Percentiles rank a stretch among this genome's conserved stretches.
Conservation (phyloP, 2,113 vertebrate species). For the Brienomyrus longianalis region DNA sequence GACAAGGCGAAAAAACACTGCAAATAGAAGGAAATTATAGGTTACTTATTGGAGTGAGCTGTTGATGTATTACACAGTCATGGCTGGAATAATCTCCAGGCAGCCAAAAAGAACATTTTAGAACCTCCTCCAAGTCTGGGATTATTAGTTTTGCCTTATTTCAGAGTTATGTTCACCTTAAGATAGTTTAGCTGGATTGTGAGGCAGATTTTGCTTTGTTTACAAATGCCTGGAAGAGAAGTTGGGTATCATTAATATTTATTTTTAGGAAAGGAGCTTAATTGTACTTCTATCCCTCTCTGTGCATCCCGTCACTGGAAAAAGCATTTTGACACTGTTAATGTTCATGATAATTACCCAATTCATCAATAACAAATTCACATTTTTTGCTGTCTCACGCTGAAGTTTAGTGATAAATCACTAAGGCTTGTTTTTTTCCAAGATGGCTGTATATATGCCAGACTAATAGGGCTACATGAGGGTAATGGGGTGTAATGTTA, state of each 20-base stretch:
- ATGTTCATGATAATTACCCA: neutral
- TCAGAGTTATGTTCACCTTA: neutral
- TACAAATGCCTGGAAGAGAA: neutral
- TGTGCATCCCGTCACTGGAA: neutral
- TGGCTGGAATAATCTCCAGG: neutral
- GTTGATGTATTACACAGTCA: neutral
- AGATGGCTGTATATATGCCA: slow-evolving; percentile 25
- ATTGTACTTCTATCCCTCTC: neutral
- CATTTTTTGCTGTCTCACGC: slow-evolving; percentile 28
- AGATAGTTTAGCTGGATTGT: neutral
- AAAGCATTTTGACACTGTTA: neutral
- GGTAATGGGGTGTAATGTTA: slow-evolving; percentile 14
- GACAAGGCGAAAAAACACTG: neutral
- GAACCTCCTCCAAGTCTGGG: neutral
- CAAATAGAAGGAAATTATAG: neutral
- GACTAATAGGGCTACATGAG: slow-evolving; percentile 31
- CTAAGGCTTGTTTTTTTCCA: slow-evolving; percentile 22
- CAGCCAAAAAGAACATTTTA: neutral
- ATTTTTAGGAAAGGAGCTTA: neutral
- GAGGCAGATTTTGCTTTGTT: neutral
- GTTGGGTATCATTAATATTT: neutral
- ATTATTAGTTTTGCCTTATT: neutral
- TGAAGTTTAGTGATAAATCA: slow-evolving; percentile 39
- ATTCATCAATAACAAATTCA: slow-evolving; percentile 32
- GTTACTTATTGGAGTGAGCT: neutral